Evolutionary conservation across 2,113 vertebrate genomes (phyloP), one percentile per base, ranked within the genome.

Genomic region (Scopus umbretta): DNA sequence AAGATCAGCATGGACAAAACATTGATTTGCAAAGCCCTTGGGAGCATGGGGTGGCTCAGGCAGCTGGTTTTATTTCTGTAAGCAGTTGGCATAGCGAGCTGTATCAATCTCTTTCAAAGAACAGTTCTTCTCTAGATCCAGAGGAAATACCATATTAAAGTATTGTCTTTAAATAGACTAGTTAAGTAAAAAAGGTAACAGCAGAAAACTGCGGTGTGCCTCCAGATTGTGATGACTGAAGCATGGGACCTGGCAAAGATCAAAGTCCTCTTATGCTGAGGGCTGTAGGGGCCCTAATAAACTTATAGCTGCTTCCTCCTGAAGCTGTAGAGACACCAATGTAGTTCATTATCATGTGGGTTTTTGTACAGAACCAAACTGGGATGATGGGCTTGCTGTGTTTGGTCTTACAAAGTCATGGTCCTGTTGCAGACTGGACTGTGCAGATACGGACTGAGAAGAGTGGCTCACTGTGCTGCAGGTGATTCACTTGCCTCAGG

Each of bases 1-100:
- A 87, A 50, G 22, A 12, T 65, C 2, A 0, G 0, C 17, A 13
- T 8, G 40, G 49, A 16, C 19, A 55, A 43, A 72, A 52, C 4
- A 4, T 2, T 32, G 47, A 45, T 72, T 67, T 82, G 36, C 34
- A 65, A 91, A 71, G 16, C 5, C 10, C 15, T 36, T 27, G 34
- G 53, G 36, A 80, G 17, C 15, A 18, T 18, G 17, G 40, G 40
- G 30, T 66, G 30, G 27, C 36, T 58, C 29, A 62, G 40, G 42
- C 6, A 49, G 50, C 55, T 30, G 8, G 36, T 36, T 66, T 32
- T 55, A 2, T 52, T 55, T 81, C 40, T 62, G 20, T 75, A 42
- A 87, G 30, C 26, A 16, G 47, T 2, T 81, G n/a, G 52, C 43
- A 55, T 16, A 74, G 13, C n/a, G 71, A 74, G 10, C 13, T 29